Percentiles rank a stretch among this genome's conserved stretches.
These are phyloP conservation scores for Geopemphigus sp. DNA, from an alignment of 1,140 invertebrate species.

Conservation along the genomic window DNA sequence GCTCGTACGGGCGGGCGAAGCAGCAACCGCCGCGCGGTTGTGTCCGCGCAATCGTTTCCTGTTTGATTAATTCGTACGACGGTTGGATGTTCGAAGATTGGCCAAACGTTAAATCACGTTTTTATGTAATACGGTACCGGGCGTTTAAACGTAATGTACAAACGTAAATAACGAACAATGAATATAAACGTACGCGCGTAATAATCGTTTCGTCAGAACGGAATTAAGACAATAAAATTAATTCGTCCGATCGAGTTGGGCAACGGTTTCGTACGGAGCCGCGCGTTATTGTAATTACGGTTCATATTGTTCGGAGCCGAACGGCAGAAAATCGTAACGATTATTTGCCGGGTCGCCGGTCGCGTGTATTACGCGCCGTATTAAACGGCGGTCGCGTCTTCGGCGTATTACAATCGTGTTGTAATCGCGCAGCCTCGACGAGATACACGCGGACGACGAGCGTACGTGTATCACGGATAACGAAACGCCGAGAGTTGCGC, in stretches of 20 bases:
- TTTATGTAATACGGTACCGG: not conserved
- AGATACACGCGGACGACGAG: too few relatives aligned
- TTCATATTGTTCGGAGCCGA: constrained; percentile 14
- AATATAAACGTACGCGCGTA: not conserved
- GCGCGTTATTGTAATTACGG: not conserved
- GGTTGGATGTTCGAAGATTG: constrained; percentile 17
- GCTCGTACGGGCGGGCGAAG: not conserved
- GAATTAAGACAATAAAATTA: constrained; percentile 25
- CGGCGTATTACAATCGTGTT: not conserved
- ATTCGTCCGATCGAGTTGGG: not conserved
- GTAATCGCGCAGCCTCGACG: not conserved
- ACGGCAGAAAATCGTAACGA: not conserved
- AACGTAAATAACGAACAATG: not conserved
- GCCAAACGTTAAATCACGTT: not conserved
- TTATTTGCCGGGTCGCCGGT: not conserved
- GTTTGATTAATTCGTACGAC: constrained; percentile 19
- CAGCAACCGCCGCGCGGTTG: not conserved
- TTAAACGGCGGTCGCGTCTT: too few relatives aligned
- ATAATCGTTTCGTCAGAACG: constrained; percentile 2
- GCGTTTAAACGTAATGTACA: not conserved
- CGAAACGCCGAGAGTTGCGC: too few relatives aligned
- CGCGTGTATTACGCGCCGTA: too few relatives aligned
- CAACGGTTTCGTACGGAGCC: not conserved
- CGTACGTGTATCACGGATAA: too few relatives aligned
- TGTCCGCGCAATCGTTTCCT: not conserved